A percentile compares a stretch with the other conserved stretches of the same genome.
phyloP scores from a whole-genome alignment of 2,113 vertebrate species.

The Nothocercus julius region DNA sequence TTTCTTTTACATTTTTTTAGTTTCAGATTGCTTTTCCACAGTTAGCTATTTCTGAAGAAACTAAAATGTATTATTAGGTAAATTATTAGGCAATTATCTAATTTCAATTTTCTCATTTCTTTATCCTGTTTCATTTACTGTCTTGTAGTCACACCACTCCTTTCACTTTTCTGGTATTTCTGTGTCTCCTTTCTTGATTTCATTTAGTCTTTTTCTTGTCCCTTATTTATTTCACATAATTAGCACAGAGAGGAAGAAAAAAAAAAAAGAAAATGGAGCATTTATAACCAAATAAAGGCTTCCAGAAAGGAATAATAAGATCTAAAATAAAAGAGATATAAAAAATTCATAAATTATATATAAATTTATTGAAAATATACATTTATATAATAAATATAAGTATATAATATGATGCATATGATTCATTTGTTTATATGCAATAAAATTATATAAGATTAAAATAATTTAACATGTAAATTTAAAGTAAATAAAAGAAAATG shows the following conservation, averaged over 20 bases:
- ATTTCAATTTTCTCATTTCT: background rate
- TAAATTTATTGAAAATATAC: too few relatives aligned
- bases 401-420: too few relatives aligned
- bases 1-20: too few relatives aligned
- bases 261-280: background rate
- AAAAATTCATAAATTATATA: too few relatives aligned
- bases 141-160: background rate
- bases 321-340: too few relatives aligned
- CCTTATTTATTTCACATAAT: background rate
- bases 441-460: too few relatives aligned
- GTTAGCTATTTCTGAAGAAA: background rate
- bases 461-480: too few relatives aligned
- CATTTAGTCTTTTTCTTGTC: background rate
- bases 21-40: background rate
- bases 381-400: too few relatives aligned
- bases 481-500: too few relatives aligned
- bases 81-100: background rate
- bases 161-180: background rate
- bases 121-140: background rate
- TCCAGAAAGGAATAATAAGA: background rate
- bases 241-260: background rate
- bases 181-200: background rate
- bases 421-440: too few relatives aligned
- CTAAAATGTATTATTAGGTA: background rate
- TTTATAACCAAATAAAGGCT: background rate